These are phyloP conservation scores for Pimpla rufipes DNA, from an alignment of 2,888 invertebrate genomes.

Conservation along the genomic window DNA sequence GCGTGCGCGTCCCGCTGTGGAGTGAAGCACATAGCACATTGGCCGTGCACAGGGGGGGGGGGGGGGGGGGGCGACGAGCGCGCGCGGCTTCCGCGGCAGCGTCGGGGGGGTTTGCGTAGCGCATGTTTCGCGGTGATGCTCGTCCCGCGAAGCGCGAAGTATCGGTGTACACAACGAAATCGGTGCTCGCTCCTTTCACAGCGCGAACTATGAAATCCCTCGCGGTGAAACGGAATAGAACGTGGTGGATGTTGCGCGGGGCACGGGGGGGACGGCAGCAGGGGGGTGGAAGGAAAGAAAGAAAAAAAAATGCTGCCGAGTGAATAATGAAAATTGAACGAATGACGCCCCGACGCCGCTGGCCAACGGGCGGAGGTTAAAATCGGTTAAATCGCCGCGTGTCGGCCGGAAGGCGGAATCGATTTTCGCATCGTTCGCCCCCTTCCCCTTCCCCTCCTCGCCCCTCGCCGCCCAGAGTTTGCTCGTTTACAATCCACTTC, in stretches of 20 bases:
- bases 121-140: conserved; percentile 66
- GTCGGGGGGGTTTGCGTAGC: conserved; percentile 57
- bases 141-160: conserved; percentile 62
- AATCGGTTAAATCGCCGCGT: no score
- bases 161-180: conserved; percentile 48
- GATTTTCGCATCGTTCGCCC: neutral
- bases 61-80: no score
- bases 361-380: conserved; percentile 1
- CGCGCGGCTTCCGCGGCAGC: no score
- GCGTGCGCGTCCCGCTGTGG: conserved; percentile 46
- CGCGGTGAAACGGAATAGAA: conserved; percentile 61
- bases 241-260: conserved; percentile 6
- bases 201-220: conserved; percentile 65
- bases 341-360: conserved; percentile 40
- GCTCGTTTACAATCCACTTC: conserved; percentile 22
- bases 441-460: neutral
- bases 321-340: conserved; percentile 69
- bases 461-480: no score
- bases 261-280: no score
- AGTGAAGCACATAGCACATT: conserved; percentile 58
- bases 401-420: neutral
- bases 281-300: neutral
- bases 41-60: neutral
- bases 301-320: conserved; percentile 49
- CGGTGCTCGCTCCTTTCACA: conserved; percentile 66